phyloP scores from a whole-genome alignment of 1,140 invertebrate species.

The Apis laboriosa region DNA sequence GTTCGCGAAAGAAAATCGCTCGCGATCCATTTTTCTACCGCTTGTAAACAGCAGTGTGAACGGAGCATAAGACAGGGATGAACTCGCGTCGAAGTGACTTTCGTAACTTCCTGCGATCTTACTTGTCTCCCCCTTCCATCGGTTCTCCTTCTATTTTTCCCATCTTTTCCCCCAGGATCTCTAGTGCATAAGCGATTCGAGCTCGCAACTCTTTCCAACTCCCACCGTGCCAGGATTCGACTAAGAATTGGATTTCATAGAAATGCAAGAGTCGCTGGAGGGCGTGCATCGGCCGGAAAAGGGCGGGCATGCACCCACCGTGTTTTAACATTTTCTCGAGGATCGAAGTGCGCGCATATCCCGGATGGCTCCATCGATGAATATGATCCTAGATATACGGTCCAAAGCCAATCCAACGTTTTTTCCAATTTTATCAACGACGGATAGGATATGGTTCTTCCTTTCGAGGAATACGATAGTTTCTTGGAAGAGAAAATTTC shows the following conservation, averaged over 20 bases:
- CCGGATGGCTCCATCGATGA: background rate
- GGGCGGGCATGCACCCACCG: background rate
- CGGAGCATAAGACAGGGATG: background rate
- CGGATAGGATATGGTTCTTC: background rate
- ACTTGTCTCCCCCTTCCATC: background rate
- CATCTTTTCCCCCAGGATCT: background rate
- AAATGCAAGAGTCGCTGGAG: constrained; percentile 44
- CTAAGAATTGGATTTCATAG: constrained; percentile 58
- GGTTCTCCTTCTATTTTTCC: background rate
- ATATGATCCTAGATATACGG: constrained; percentile 12
- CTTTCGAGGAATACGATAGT: background rate
- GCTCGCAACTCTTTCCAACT: background rate
- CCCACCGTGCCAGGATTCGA: constrained; percentile 13
- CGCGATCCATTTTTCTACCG: too few species aligned
- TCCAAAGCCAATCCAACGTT: background rate
- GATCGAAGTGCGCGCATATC: background rate
- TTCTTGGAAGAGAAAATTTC: background rate
- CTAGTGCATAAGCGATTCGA: constrained; percentile 11
- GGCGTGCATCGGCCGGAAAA: background rate
- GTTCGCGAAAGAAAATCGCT: too few species aligned
- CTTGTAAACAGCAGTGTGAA: too few species aligned
- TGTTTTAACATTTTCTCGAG: constrained; percentile 11
- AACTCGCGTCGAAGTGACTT: constrained; percentile 45
- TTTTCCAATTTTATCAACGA: background rate
- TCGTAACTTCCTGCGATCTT: constrained; percentile 45